These are phyloP conservation scores for Rhynchonycteris naso DNA, from an alignment of 2,797 vertebrate genomes.

Conservation along the genomic window DNA sequence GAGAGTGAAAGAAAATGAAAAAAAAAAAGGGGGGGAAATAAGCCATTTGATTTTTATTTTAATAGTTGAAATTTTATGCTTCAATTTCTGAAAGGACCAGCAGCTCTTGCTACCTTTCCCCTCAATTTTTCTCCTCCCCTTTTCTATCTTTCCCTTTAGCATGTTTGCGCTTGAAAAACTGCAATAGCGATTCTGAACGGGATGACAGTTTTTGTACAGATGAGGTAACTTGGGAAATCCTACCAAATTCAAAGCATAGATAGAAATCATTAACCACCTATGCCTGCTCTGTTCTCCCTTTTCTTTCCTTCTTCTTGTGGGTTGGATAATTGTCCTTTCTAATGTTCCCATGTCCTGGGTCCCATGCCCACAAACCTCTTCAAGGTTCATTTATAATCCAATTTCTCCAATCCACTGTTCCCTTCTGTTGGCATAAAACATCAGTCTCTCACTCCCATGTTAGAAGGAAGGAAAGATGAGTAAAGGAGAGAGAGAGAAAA, in stretches of 20 bases:
- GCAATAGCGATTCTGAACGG: not conserved
- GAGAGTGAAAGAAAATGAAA: not conserved
- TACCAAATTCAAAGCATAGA: not conserved
- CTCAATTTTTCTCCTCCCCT: not conserved
- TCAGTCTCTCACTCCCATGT: not conserved
- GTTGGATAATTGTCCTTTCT: not conserved
- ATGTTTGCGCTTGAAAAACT: not conserved
- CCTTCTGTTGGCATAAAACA: not conserved
- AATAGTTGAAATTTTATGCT: not conserved
- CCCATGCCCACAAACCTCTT: not conserved
- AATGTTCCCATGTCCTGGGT: not conserved
- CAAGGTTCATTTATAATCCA: not conserved
- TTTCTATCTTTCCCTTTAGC: not conserved
- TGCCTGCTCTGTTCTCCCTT: fast-evolving
- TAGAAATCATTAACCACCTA: not conserved
- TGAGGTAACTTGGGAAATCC: not conserved
- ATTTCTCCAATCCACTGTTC: not conserved
- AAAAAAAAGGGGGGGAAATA: not conserved
- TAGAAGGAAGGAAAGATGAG: not conserved
- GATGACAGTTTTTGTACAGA: not conserved
- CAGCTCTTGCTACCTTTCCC: fast-evolving
- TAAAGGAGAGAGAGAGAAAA: not conserved
- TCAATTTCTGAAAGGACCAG: not conserved
- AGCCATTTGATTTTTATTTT: not conserved
- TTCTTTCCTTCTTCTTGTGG: not conserved